phyloP scores from a whole-genome alignment of 2,888 invertebrate species.

The Tryphoninae sp. region DNA sequence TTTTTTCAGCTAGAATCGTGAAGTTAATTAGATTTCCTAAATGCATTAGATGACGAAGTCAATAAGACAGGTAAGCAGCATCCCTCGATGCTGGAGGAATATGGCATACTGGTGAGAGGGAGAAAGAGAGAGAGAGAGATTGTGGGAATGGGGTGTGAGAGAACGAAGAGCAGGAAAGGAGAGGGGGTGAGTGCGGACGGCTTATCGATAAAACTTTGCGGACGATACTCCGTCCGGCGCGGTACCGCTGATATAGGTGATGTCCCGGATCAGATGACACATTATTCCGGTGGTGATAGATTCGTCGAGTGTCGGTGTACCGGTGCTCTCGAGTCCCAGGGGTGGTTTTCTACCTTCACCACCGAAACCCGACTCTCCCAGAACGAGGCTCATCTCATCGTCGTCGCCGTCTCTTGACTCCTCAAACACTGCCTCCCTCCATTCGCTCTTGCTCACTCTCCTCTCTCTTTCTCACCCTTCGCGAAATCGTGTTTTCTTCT shows the following conservation, averaged over 20 bases:
- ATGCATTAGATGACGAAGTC: slow-evolving; percentile 32
- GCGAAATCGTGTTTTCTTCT: neutral
- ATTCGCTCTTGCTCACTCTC: neutral
- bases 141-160: neutral
- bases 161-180: neutral
- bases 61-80: slow-evolving; percentile 3
- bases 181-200: neutral
- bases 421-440: slow-evolving; percentile 1
- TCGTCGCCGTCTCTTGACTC: slow-evolving; percentile 13
- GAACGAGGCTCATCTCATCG: slow-evolving; percentile 38
- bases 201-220: slow-evolving; percentile 36
- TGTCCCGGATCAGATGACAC: slow-evolving; percentile 50
- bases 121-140: neutral
- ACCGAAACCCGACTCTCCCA: slow-evolving; percentile 35
- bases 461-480: slow-evolving; percentile 3
- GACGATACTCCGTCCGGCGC: slow-evolving; percentile 12
- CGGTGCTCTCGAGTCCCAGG: slow-evolving; percentile 31
- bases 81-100: slow-evolving; percentile 30
- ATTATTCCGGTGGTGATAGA: slow-evolving; percentile 51
- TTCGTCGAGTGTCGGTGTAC: slow-evolving; percentile 29
- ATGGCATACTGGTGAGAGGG: slow-evolving; percentile 4
- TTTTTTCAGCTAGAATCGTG: slow-evolving; percentile 8
- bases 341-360: slow-evolving; percentile 24
- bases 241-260: slow-evolving; percentile 11
- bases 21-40: slow-evolving; percentile 16